Evolutionary conservation across 2,797 vertebrate species (phyloP).

Genomic region (Astyanax mexicanus): DNA sequence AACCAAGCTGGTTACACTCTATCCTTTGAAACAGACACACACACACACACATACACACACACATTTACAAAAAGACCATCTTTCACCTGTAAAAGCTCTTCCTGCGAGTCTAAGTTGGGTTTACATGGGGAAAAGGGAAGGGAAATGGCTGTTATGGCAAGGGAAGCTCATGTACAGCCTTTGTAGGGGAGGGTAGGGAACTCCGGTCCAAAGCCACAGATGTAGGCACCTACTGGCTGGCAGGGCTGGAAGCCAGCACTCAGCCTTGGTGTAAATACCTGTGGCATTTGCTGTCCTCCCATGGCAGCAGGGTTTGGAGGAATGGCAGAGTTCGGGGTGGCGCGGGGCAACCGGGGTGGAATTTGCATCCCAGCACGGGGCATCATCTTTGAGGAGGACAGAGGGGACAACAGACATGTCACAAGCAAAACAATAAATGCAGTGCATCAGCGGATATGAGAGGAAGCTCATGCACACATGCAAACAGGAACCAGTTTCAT

Average conservation of each 20-base stretch:
- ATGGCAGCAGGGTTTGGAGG: conserved; percentile 80
- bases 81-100: neutral
- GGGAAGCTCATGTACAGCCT: conserved; percentile 41
- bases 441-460: conserved; percentile 73
- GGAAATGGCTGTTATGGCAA: conserved; percentile 25
- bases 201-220: conserved; percentile 48
- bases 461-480: conserved; percentile 72
- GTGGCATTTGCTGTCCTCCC: conserved; percentile 87
- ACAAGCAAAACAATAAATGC: conserved; percentile 83
- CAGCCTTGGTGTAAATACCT: conserved; percentile 81
- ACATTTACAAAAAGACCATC: neutral
- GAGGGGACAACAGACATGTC: conserved; percentile 89
- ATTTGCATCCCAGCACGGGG: conserved; percentile 89
- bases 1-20: neutral
- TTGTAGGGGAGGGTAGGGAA: conserved; percentile 2
- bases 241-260: conserved; percentile 39
- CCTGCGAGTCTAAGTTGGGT: conserved; percentile 7
- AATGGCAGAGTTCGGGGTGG: conserved; percentile 79
- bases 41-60: no score
- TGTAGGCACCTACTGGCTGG: conserved; percentile 35
- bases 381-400: conserved; percentile 87
- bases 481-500: conserved; percentile 38
- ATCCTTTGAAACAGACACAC: neutral
- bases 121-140: conserved; percentile 12
- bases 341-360: conserved; percentile 85